Conservation (phyloP, 2,888 invertebrate species). For the Hyppa rectilinea region DNA sequence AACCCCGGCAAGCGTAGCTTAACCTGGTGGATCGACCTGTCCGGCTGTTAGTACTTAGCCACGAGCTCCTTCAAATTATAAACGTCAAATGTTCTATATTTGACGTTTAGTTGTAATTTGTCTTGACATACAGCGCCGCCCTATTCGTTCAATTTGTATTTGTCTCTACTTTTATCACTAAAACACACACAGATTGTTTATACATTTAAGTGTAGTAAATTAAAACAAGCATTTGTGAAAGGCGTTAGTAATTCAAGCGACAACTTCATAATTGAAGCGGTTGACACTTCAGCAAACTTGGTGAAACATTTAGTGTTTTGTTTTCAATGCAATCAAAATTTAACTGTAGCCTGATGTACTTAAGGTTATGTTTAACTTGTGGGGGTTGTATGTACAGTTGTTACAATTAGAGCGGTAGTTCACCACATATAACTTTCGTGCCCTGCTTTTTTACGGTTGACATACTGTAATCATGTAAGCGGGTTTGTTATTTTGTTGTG, state of each 20-base stretch:
- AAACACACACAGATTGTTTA: conserved; percentile 51
- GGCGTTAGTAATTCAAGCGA: conserved; percentile 52
- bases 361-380: conserved; percentile 22
- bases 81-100: not conserved
- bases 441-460: conserved; percentile 66
- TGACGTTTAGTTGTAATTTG: conserved; percentile 15
- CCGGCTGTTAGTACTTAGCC: no score
- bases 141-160: conserved; percentile 2
- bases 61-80: no score
- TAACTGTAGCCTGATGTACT: not conserved
- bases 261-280: conserved; percentile 70
- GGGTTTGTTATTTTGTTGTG: no score
- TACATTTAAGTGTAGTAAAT: conserved; percentile 50
- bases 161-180: conserved; percentile 36
- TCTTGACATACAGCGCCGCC: conserved; percentile 16
- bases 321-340: conserved; percentile 47
- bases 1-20: no score
- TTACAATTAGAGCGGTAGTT: conserved; percentile 61
- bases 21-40: no score
- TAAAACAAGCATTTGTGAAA: conserved; percentile 59
- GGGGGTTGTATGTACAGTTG: conserved; percentile 23
- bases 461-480: conserved; percentile 55
- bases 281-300: conserved; percentile 63
- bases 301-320: conserved; percentile 44
- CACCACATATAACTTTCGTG: conserved; percentile 62